Conservation (phyloP, 2,113 vertebrate genomes). For the Mungos mungo region DNA sequence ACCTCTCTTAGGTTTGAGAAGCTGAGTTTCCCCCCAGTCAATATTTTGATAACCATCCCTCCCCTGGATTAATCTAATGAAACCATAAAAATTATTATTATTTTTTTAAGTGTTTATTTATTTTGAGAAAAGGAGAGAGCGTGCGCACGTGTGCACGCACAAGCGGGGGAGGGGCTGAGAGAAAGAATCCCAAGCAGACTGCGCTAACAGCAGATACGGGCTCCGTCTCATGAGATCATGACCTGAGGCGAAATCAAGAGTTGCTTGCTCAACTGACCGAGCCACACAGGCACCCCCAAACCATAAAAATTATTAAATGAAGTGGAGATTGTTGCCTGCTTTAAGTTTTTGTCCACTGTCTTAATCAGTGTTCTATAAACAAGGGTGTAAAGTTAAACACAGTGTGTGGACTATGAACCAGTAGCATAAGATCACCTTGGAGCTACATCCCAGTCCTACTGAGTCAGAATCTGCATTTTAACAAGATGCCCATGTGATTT, state of each 20-base stretch:
- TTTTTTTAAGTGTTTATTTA: too few species aligned
- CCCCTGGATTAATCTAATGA: background rate
- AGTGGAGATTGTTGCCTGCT: background rate
- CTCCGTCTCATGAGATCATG: too few species aligned
- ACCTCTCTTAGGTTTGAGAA: background rate
- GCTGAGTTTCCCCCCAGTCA: background rate
- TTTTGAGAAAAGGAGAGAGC: too few species aligned
- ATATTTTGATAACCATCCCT: conserved; percentile 11
- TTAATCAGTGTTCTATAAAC: background rate
- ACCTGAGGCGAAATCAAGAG: too few species aligned
- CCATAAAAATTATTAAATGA: conserved; percentile 4
- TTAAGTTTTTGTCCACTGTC: conserved; percentile 15
- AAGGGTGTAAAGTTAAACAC: background rate
- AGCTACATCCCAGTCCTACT: background rate
- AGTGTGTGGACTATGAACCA: background rate
- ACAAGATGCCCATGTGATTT: background rate
- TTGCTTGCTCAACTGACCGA: too few species aligned
- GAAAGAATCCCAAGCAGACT: too few species aligned
- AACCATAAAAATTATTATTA: background rate
- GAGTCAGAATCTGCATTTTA: conserved; percentile 14
- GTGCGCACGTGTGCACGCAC: too few species aligned
- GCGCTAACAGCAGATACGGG: too few species aligned
- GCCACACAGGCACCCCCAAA: background rate
- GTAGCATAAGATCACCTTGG: background rate
- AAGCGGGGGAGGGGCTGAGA: too few species aligned